phyloP scores from a whole-genome alignment of 2,888 invertebrate genomes.

The Chrysomela aeneicollis region DNA sequence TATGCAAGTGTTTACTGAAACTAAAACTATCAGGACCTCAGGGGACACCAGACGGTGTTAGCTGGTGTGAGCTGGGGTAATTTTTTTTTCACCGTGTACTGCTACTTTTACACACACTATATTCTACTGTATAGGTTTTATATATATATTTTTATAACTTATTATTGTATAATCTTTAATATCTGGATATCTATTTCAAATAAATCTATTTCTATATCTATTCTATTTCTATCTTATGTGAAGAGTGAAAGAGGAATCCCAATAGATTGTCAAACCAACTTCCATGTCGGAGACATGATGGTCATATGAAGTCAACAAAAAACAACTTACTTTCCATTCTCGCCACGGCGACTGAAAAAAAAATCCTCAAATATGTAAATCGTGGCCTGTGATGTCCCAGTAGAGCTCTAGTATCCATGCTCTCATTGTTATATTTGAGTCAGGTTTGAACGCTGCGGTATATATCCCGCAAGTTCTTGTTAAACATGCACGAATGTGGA shows the following conservation, averaged over 20 bases:
- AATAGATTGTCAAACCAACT: neutral
- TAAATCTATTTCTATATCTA: no score
- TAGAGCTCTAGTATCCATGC: conserved; percentile 15
- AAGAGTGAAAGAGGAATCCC: neutral
- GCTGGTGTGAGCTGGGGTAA: no score
- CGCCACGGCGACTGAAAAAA: conserved; percentile 20
- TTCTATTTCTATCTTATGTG: no score
- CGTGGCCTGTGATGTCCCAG: conserved; percentile 26
- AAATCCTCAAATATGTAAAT: conserved; percentile 32
- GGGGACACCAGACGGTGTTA: no score
- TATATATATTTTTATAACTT: no score
- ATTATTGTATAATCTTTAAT: no score
- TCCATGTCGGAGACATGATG: neutral
- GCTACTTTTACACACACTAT: no score
- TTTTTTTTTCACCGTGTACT: no score
- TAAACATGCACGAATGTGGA: conserved; percentile 14
- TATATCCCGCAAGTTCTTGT: conserved; percentile 15
- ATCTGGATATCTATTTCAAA: no score
- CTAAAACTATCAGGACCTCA: no score
- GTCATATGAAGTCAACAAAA: conserved; percentile 14
- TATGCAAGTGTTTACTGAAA: no score
- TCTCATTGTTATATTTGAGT: conserved; percentile 18
- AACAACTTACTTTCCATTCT: conserved; percentile 2
- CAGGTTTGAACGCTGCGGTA: conserved; percentile 3
- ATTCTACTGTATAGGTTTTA: no score